Evolutionary conservation across 2,113 vertebrate species (phyloP), one percentile per base, ranked within the genome.

Genomic region (Pterocles gutturalis): DNA sequence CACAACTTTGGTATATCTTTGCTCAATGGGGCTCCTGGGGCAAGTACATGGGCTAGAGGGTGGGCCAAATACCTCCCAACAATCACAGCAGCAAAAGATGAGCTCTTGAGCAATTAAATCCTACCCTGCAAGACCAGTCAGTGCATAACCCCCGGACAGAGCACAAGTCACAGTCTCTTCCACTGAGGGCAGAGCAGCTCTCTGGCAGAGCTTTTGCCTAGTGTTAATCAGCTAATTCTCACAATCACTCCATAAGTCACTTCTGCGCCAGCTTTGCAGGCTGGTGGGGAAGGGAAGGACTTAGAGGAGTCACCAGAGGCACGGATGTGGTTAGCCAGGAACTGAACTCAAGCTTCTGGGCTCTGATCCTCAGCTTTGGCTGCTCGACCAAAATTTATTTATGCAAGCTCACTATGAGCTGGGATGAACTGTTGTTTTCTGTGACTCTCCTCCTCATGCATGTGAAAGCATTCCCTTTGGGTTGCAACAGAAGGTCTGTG

Each of bases 201-300:
- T 79, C 24, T 64, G 61, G 57, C 28, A 87, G 73, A 67, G 38
- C 41, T 77, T 65, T 73, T 60, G 48, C 33, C 17, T 19, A 22
- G 13, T 18, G 64, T 51, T 90, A 48, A 62, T 82, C 53, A 90
- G n/a, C 21, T 54, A 78, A 75, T 81, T 73, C 62, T 83, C 53
- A 77, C 64, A 81, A 2, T 38, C 17, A 33, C 7, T 24, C 43
- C 8, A 0, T 5, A 71, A 38, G 45, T 48, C 0, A 61, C 45
- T 93, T 75, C 81, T 89, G 49, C 22, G 15, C 41, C 0, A 4
- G n/a, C 31, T 91, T 78, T 96, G 60, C 46, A 70, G 49, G 25
- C 41, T 75, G 64, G 13, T 77, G 72, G 29, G 67, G 41, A 87
- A n/a, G 36, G 7, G 3, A 80, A 91, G 36, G 36, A 53, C 38